Evolutionary conservation across 2,113 vertebrate genomes (phyloP).

Genomic region (Brachionichthys hirsutus): DNA sequence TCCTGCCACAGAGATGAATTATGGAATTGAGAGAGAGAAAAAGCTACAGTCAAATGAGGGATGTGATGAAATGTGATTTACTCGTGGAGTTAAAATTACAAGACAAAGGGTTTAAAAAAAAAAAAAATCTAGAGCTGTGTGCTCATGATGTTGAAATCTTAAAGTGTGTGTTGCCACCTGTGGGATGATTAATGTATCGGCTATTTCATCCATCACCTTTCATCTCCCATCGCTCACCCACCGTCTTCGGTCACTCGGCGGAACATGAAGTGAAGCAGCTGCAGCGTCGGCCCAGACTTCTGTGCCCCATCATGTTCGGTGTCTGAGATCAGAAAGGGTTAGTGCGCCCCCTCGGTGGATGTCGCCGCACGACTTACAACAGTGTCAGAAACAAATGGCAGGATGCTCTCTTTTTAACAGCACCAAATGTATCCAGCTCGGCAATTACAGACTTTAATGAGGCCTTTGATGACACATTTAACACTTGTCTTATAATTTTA

Average conservation of each 20-base stretch:
- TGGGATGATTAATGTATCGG: slow-evolving; percentile 20
- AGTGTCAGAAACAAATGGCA: slow-evolving; percentile 40
- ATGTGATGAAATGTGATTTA: no score
- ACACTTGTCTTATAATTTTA: slow-evolving; percentile 67
- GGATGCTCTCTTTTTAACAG: slow-evolving; percentile 48
- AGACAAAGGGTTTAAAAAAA: not conserved
- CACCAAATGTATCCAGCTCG: slow-evolving; percentile 48
- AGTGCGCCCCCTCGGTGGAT: not conserved
- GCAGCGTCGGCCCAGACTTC: not conserved
- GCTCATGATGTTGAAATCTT: not conserved
- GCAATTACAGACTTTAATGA: slow-evolving; percentile 68
- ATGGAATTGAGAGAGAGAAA: no score
- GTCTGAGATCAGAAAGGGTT: no score
- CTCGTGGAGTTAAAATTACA: no score
- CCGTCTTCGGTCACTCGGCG: no score
- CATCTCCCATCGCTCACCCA: slow-evolving; percentile 3
- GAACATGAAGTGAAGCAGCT: not conserved
- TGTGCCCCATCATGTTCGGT: not conserved
- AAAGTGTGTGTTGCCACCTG: not conserved
- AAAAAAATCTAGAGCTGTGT: slow-evolving; percentile 1
- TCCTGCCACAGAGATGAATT: no score
- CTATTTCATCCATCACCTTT: not conserved
- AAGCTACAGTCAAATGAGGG: no score
- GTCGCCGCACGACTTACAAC: slow-evolving; percentile 10
- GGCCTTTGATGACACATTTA: slow-evolving; percentile 64